A percentile compares a stretch with the other conserved stretches of the same genome.
Evolutionary conservation across 2,797 vertebrate species (phyloP).

Genomic region (Petrocephalus schoutedeni): DNA sequence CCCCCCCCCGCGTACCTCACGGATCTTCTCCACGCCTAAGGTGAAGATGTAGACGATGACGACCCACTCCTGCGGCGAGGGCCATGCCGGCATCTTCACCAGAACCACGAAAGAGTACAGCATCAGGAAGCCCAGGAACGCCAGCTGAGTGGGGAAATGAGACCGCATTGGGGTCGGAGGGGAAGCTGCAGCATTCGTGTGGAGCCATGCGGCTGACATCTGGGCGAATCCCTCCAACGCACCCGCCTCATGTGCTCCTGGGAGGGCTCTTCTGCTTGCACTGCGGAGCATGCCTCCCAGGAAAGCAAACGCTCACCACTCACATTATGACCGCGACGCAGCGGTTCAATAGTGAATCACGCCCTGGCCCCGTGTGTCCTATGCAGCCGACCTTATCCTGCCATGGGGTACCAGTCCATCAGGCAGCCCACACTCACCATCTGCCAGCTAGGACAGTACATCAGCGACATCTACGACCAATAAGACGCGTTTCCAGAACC

Average conservation of each 20-base stretch:
- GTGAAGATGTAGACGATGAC: constrained; percentile 98
- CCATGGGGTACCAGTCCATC: not conserved
- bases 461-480: not conserved
- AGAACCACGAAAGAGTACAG: constrained; percentile 93
- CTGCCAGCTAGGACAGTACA: not conserved
- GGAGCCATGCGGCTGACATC: not conserved
- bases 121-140: constrained; percentile 94
- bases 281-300: not conserved
- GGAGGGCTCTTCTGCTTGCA: not conserved
- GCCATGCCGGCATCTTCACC: constrained; percentile 78
- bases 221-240: not conserved
- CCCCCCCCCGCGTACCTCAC: constrained; percentile 70
- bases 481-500: not conserved
- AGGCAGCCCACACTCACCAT: not conserved
- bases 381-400: not conserved
- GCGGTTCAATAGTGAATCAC: not conserved
- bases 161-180: not conserved
- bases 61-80: constrained; percentile 89
- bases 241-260: not conserved
- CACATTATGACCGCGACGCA: not conserved
- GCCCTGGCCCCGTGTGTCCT: not conserved
- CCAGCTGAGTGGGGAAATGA: constrained; percentile 63
- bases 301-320: not conserved
- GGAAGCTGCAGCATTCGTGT: too few species aligned
- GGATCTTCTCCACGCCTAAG: constrained; percentile 89